A percentile compares a stretch with the other conserved stretches of the same genome.
These are phyloP conservation scores for Hippopotamus amphibius DNA, from an alignment of 2,113 vertebrate genomes.

Conservation along the genomic window DNA sequence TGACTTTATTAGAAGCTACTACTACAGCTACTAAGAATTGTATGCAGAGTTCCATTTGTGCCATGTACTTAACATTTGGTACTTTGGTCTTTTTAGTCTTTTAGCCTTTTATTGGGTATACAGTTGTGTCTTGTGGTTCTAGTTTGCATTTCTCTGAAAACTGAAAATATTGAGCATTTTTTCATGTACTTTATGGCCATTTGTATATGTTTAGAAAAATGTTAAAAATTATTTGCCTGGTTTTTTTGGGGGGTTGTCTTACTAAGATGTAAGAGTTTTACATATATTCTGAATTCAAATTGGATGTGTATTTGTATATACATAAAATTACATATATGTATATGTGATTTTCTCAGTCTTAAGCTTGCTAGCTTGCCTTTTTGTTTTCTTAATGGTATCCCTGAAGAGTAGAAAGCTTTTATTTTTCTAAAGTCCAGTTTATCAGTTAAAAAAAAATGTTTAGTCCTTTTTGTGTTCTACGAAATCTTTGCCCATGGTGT, in stretches of 20 bases:
- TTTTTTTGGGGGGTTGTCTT: background rate
- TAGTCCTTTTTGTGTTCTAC: background rate
- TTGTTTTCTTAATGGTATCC: conserved; percentile 6
- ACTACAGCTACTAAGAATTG: background rate
- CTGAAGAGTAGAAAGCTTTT: conserved; percentile 20
- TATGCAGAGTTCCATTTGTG: background rate
- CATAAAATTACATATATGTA: background rate
- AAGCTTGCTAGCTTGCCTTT: background rate
- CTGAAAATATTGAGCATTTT: conserved; percentile 3
- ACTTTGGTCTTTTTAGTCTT: background rate
- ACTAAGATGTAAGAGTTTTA: conserved; percentile 3
- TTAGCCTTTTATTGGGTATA: background rate
- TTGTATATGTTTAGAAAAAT: conserved; percentile 41
- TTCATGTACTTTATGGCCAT: background rate
- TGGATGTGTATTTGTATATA: background rate
- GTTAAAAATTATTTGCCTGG: background rate
- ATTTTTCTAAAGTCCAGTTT: conserved; percentile 13
- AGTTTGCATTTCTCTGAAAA: background rate
- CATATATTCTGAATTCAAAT: background rate
- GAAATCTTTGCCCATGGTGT: background rate
- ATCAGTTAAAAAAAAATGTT: background rate
- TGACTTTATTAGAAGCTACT: background rate
- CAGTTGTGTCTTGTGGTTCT: conserved; percentile 30
- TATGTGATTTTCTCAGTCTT: background rate
- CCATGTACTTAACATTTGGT: background rate